Conservation (phyloP, 2,797 vertebrate genomes). For the Falco columbarius region DNA sequence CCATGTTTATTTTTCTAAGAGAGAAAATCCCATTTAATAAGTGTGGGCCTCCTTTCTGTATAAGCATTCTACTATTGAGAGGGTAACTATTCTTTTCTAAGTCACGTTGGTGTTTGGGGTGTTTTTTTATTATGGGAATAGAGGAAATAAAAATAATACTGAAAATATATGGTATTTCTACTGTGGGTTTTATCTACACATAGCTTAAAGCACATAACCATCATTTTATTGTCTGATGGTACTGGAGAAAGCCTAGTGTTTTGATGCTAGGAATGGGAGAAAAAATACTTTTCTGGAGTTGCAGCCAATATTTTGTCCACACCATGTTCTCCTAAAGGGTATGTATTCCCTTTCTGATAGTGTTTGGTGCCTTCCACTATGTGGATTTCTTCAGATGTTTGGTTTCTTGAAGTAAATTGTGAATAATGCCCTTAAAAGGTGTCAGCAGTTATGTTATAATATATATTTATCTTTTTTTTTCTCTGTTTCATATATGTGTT, state of each 20-base stretch:
- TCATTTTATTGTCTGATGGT: not conserved
- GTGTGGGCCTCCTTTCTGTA: not conserved
- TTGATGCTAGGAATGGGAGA: not conserved
- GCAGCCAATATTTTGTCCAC: not conserved
- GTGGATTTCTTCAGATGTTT: not conserved
- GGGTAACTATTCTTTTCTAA: not conserved
- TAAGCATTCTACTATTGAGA: not conserved
- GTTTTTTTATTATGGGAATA: not conserved
- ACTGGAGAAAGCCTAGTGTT: not conserved
- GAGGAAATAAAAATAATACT: not conserved
- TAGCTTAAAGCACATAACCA: not conserved
- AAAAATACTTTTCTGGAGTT: not conserved
- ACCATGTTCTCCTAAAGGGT: not conserved
- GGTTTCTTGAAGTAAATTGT: not conserved
- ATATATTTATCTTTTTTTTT: not conserved
- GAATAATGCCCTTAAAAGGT: not conserved
- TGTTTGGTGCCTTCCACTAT: not conserved
- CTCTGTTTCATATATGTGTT: not conserved
- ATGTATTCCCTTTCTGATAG: not conserved
- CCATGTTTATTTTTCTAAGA: constrained; percentile 13
- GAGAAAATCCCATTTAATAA: constrained; percentile 22
- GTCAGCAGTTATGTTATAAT: not conserved
- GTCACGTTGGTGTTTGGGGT: not conserved
- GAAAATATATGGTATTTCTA: not conserved
- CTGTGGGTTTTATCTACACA: not conserved